These are phyloP conservation scores for Coccyzus lansbergi DNA, from an alignment of 2,797 vertebrate genomes.

Conservation along the genomic window DNA sequence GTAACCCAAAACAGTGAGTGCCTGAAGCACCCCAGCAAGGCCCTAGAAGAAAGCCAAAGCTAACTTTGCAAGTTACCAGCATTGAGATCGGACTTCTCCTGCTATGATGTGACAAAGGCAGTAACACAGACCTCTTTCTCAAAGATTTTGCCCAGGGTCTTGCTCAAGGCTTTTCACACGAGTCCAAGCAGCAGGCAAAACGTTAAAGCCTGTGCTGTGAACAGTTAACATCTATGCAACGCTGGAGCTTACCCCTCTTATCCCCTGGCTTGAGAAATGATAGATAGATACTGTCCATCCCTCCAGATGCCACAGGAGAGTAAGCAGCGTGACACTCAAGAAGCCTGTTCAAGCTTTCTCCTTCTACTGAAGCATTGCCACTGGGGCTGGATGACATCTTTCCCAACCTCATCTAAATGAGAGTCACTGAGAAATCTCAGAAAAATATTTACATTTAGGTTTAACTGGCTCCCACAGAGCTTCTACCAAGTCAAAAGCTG, in stretches of 20 bases:
- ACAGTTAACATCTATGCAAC: not conserved
- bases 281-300: accelerated
- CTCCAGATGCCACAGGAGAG: not conserved
- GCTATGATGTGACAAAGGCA: not conserved
- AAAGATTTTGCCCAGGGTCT: not conserved
- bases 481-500: not conserved
- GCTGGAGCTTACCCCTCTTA: not conserved
- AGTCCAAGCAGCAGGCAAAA: not conserved
- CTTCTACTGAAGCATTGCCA: not conserved
- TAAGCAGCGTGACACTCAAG: not conserved
- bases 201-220: not conserved
- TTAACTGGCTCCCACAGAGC: not conserved
- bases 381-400: not conserved
- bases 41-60: not conserved
- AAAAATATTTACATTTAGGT: conserved; percentile 26
- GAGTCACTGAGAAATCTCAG: conserved; percentile 7
- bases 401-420: not conserved
- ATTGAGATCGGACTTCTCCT: not conserved
- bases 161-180: accelerated
- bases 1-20: not conserved
- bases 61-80: not conserved
- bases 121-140: not conserved
- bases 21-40: not conserved
- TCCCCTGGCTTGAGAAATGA: not conserved
- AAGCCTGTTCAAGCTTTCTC: not conserved